Evolutionary conservation across 2,797 vertebrate genomes (phyloP), one percentile per base, ranked within the genome.

Genomic region (Cuculus canorus): DNA sequence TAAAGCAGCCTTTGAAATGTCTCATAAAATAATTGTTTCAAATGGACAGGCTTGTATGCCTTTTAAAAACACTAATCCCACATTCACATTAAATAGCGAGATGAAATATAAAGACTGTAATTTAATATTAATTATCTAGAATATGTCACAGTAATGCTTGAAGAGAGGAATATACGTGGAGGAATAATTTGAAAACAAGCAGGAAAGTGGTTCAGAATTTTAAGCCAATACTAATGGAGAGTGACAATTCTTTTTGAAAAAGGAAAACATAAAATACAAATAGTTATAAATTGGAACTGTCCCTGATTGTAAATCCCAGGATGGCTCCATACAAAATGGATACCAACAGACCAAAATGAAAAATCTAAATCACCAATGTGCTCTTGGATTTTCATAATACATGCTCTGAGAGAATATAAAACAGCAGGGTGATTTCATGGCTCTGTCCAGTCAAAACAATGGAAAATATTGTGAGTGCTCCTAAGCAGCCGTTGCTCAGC

Each of bases 361-460:
- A 93, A 75, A 33, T 39, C 30, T 84, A 60, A 88, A 82, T 50
- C 33, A 78, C 14, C 3, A 3, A 32, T 41, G 35, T 75, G 14
- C 8, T 81, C 21, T 33, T 69, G 12, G 18, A 25, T 88, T 92
- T 93, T 73, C 41, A 35, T 69, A 75, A 81, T 61, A 13, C 28
- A 12, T 68, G n/a, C 25, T 54, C 32, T 60, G 33, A 78, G 41
- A 71, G 59, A 84, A 79, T 56, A 92, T 64, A 64, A 86, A 94
- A 93, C 61, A 93, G 64, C 17, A 1, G 60, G 68, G 53, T 7
- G 7, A 88, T 90, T 90, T 97, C 86, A 90, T 59, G 82, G 64
- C 37, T 86, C 93, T 81, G 45, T 72, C 90, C 89, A 94, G 89
- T 69, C 76, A 97, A 94, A 96, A 94, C 93, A 97, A 86, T 78